Evolutionary conservation across 1,140 invertebrate genomes (phyloP).

Genomic region (Mercenaria mercenaria): DNA sequence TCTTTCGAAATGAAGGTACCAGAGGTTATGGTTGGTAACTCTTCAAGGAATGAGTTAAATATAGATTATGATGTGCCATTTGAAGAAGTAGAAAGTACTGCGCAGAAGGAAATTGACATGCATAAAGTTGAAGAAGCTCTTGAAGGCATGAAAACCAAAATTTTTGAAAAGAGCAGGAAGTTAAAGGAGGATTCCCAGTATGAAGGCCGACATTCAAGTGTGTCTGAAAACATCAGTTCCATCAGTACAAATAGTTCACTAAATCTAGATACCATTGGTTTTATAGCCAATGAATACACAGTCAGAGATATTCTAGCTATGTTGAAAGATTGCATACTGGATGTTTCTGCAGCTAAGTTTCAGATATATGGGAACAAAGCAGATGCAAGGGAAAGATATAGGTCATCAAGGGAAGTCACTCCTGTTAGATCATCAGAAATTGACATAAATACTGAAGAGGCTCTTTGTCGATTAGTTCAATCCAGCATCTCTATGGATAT

Average conservation of each 20-base stretch:
- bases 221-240: slow-evolving; percentile 72
- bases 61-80: slow-evolving; percentile 80
- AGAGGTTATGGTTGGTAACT: not conserved
- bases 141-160: slow-evolving; percentile 35
- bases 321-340: slow-evolving; percentile 81
- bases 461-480: slow-evolving; percentile 72
- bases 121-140: slow-evolving; percentile 49
- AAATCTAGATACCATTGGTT: slow-evolving; percentile 76
- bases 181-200: not conserved
- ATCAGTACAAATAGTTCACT: slow-evolving; percentile 71
- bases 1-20: slow-evolving; percentile 20
- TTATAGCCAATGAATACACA: slow-evolving; percentile 84
- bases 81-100: slow-evolving; percentile 5
- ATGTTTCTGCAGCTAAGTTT: slow-evolving; percentile 78
- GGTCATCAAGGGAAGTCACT: slow-evolving; percentile 29
- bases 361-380: slow-evolving; percentile 70
- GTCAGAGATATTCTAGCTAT: slow-evolving; percentile 83
- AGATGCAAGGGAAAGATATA: slow-evolving; percentile 57
- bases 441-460: slow-evolving; percentile 72
- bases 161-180: not conserved
- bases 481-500: slow-evolving; percentile 74
- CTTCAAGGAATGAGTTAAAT: not conserved
- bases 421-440: slow-evolving; percentile 20
- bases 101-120: slow-evolving; percentile 27
- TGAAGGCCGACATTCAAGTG: slow-evolving; percentile 46